A percentile compares a stretch with the other conserved stretches of the same genome.
Evolutionary conservation across 2,113 vertebrate genomes (phyloP).

Genomic region (Mesocricetus auratus): DNA sequence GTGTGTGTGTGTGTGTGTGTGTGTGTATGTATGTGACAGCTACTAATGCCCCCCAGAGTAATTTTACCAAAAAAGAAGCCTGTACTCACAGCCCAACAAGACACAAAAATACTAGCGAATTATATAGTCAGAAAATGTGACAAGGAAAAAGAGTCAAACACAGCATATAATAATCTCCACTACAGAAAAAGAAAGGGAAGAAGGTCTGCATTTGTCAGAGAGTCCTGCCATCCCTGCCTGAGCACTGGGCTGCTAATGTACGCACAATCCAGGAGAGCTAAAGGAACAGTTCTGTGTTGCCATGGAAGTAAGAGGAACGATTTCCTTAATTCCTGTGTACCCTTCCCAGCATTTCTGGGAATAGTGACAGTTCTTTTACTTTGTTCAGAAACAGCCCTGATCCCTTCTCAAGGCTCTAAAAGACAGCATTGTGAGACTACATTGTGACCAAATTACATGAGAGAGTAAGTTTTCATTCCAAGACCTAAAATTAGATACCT

Average conservation of each 20-base stretch:
- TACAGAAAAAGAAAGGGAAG: neutral
- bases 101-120: constrained; percentile 45
- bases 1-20: neutral
- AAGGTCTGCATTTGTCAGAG: neutral
- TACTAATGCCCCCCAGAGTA: neutral
- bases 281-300: constrained; percentile 54
- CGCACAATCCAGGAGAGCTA: neutral
- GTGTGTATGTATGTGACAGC: neutral
- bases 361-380: constrained; percentile 6
- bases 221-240: neutral
- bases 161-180: neutral
- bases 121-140: constrained; percentile 22
- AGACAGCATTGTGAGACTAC: constrained; percentile 36
- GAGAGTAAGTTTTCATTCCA: constrained; percentile 67
- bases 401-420: constrained; percentile 28
- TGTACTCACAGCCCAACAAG: neutral
- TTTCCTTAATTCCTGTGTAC: constrained; percentile 17
- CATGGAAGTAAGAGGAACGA: constrained; percentile 24
- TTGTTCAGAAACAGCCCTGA: constrained; percentile 10
- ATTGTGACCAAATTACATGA: constrained; percentile 60
- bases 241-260: neutral
- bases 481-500: constrained; percentile 71
- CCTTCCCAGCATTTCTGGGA: constrained; percentile 6
- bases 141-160: neutral
- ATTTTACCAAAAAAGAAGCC: neutral